Conservation (phyloP, 2,113 vertebrate species). For the Nestor notabilis region DNA sequence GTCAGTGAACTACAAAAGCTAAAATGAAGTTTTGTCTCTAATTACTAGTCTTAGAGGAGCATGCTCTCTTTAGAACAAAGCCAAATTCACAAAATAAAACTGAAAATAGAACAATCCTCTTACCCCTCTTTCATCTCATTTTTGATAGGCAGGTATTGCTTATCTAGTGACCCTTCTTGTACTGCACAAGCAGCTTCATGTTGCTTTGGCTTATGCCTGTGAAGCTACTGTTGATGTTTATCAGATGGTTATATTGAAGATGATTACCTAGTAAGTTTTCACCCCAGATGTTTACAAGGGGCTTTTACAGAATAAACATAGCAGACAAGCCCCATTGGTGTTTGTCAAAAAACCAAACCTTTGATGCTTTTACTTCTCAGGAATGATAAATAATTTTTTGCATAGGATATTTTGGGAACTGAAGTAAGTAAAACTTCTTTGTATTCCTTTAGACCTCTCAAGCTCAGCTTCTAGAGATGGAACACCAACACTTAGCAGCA, state of each 20-base stretch:
- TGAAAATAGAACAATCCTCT: neutral
- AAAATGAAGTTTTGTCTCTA: neutral
- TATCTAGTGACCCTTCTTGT: neutral
- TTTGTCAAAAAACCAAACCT: neutral
- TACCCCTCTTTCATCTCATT: neutral
- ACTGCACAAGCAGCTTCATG: neutral
- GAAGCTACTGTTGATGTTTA: neutral
- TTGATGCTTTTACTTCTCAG: neutral
- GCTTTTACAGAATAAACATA: neutral
- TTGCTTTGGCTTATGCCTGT: neutral
- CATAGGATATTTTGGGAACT: neutral
- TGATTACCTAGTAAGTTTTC: neutral
- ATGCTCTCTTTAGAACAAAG: neutral
- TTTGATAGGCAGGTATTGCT: neutral
- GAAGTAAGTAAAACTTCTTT: neutral
- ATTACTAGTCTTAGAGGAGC: neutral
- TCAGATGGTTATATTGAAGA: neutral
- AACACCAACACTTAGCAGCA: constrained; percentile 66
- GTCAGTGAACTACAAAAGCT: neutral
- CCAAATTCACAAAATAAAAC: neutral
- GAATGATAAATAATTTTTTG: neutral
- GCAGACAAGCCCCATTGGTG: neutral
- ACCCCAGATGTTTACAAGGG: neutral
- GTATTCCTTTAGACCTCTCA: constrained; percentile 74
- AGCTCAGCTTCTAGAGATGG: constrained; percentile 78